phyloP scores from a whole-genome alignment of 2,113 vertebrate genomes.

The Eulemur macaco region DNA sequence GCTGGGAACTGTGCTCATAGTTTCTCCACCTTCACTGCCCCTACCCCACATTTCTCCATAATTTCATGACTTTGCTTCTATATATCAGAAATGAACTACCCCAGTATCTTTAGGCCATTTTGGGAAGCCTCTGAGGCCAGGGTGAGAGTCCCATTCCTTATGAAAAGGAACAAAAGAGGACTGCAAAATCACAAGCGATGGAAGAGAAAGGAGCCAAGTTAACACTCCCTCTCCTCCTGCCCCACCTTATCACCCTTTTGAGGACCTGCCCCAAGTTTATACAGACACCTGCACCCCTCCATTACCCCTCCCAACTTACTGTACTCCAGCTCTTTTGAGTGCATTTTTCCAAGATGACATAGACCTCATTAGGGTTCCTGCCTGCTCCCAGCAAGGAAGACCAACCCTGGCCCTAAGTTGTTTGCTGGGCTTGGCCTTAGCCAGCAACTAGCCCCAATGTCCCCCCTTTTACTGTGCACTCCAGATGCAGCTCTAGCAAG shows the following conservation, averaged over 20 bases:
- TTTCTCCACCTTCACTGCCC: background rate
- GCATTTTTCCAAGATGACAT: slow-evolving; percentile 86
- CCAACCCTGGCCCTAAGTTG: slow-evolving; percentile 44
- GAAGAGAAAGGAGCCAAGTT: slow-evolving; percentile 59
- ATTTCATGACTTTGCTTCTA: slow-evolving; percentile 2
- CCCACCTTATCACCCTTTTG: slow-evolving; percentile 66
- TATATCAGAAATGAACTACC: background rate
- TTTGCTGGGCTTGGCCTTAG: slow-evolving; percentile 53
- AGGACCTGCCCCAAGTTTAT: slow-evolving; percentile 79
- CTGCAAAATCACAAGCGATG: slow-evolving; percentile 52
- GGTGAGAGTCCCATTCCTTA: slow-evolving; percentile 17
- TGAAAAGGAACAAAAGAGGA: slow-evolving; percentile 65
- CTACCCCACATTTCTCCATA: background rate
- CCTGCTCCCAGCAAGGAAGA: slow-evolving; percentile 64
- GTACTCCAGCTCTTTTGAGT: slow-evolving; percentile 73
- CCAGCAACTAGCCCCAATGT: background rate
- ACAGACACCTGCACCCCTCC: slow-evolving; percentile 82
- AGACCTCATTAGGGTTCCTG: slow-evolving; percentile 81
- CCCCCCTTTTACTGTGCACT: background rate
- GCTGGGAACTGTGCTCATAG: slow-evolving; percentile 9
- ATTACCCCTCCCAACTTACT: slow-evolving; percentile 69
- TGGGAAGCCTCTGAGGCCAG: slow-evolving; percentile 16
- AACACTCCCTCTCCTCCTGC: slow-evolving; percentile 35
- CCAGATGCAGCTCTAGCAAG: slow-evolving; percentile 31
- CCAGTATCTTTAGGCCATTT: slow-evolving; percentile 40